Base-by-base conservation (phyloP, 2,113 vertebrate genomes). In the Phainopepla nitens region DNA sequence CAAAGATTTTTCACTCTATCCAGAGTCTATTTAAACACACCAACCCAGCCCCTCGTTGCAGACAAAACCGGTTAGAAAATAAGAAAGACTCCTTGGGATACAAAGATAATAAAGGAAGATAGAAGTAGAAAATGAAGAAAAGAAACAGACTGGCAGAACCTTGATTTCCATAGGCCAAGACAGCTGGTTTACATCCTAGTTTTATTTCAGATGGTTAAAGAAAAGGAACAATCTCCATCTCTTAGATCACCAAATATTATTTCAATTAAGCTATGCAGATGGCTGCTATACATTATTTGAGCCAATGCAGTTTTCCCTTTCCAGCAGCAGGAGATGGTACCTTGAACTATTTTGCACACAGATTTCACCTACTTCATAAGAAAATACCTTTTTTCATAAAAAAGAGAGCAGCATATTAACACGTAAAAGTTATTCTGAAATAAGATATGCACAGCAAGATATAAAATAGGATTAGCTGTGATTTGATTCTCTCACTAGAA, bases 1-100 rank as follows among this genome's bases (percentile, higher is more conserved):
- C 99, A 99, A 99, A 98, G 98, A 98, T 98, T 97, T 97, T 98
- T 97, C 94, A 97, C 98, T 98, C 97, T 97, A 97, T 89, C 97
- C 94, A 88, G 93, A 97, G 96, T 86, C 96, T 96, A 97, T 97
- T 98, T 98, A 98, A 98, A 97, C 93, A 92, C 94, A 97, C 95
- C 94, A 97, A 94, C 94, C 91, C 96, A 97, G 96, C 86, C 96
- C 96, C 96, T 94, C 72, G 93, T 62, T 96, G 90, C 81, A 98
- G 97, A 97, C 97, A 98, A 98, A 98, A 97, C 90, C 90, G 96
- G 97, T 95, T 87, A 97, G 91, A 98, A 98, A 98, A 98, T 95
- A 97, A 98, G 97, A 98, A 97, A 97, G 97, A 96, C 97, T 98
- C 98, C 98, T 98, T 93, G 96, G 97, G 97, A 98, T 98, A 96